These are phyloP conservation scores for Acleris emargana DNA, from an alignment of 2,888 invertebrate species.

Conservation along the genomic window DNA sequence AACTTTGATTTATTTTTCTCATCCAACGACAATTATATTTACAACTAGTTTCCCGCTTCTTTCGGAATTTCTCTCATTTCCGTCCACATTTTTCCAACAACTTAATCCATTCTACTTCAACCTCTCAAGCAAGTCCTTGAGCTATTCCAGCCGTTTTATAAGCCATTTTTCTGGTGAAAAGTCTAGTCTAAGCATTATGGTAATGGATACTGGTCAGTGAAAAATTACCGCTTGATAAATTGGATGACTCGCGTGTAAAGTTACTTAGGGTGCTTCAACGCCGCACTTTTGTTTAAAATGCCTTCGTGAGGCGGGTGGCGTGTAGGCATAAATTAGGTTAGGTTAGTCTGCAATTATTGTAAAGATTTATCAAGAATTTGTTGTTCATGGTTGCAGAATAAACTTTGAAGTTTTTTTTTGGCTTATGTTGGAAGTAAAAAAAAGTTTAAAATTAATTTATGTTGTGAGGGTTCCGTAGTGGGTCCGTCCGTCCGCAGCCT, in stretches of 20 bases:
- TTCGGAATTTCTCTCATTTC: slow-evolving; percentile 26
- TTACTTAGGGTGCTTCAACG: not conserved
- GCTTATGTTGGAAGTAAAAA: too few relatives aligned
- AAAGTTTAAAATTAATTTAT: too few relatives aligned
- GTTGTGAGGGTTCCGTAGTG: too few relatives aligned
- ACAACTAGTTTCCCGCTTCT: slow-evolving; percentile 16
- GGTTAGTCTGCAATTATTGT: slow-evolving; percentile 12
- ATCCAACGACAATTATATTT: slow-evolving; percentile 8
- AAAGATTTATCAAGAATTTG: not conserved
- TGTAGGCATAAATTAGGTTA: slow-evolving; percentile 21
- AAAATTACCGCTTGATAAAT: slow-evolving; percentile 26
- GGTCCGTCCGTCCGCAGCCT: too few relatives aligned
- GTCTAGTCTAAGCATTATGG: slow-evolving; percentile 30
- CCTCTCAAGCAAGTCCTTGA: slow-evolving; percentile 3
- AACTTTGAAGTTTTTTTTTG: not conserved
- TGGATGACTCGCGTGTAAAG: slow-evolving; percentile 3
- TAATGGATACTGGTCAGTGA: slow-evolving; percentile 19
- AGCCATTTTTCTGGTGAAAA: slow-evolving; percentile 17
- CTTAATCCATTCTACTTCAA: slow-evolving; percentile 26
- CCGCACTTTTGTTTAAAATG: slow-evolving; percentile 13
- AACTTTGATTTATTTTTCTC: slow-evolving; percentile 2
- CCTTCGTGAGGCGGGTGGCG: slow-evolving; percentile 5
- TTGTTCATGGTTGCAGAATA: not conserved
- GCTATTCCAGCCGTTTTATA: slow-evolving; percentile 13
- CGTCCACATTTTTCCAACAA: slow-evolving; percentile 21